A percentile compares a stretch with the other conserved stretches of the same genome.
Conservation (phyloP, 1,140 invertebrate genomes). For the Diorhabda elongata region DNA sequence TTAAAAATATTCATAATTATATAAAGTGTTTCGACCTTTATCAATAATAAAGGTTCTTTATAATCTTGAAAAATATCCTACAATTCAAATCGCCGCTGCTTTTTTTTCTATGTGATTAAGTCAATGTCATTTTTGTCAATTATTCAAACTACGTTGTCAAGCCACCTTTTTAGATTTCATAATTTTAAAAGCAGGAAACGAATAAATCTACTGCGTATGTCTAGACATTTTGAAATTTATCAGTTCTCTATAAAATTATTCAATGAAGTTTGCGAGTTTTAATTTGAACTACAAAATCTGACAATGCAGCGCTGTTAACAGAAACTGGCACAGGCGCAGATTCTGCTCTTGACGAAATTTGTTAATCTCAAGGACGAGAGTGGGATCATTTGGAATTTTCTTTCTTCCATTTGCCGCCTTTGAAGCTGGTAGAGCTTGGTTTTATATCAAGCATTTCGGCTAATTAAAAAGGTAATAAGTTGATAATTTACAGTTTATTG, state of each 20-base stretch:
- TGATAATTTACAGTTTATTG: not conserved
- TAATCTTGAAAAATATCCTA: not conserved
- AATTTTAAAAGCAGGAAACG: too few relatives aligned
- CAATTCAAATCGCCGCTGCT: not conserved
- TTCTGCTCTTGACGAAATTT: not conserved
- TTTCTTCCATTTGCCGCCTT: constrained; percentile 22
- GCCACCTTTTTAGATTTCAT: too few relatives aligned
- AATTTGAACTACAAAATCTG: not conserved
- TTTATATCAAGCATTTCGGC: constrained; percentile 14
- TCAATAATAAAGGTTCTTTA: too few relatives aligned
- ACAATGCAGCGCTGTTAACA: not conserved
- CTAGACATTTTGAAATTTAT: too few relatives aligned
- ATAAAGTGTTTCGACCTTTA: too few relatives aligned
- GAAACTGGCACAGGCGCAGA: not conserved
- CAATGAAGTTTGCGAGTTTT: too few relatives aligned
- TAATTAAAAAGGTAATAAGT: constrained; percentile 9
- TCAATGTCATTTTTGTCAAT: not conserved
- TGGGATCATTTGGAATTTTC: constrained; percentile 12
- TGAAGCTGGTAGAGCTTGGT: constrained; percentile 12
- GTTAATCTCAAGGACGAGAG: not conserved
- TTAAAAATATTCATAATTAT: too few relatives aligned
- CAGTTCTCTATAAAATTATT: too few relatives aligned
- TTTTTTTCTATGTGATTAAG: not conserved
- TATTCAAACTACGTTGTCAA: not conserved
- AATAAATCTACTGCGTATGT: too few relatives aligned